Percentiles rank a stretch among this genome's conserved stretches.
phyloP scores from a whole-genome alignment of 2,888 invertebrate genomes.

The Rhopalosiphum nymphaeae region DNA sequence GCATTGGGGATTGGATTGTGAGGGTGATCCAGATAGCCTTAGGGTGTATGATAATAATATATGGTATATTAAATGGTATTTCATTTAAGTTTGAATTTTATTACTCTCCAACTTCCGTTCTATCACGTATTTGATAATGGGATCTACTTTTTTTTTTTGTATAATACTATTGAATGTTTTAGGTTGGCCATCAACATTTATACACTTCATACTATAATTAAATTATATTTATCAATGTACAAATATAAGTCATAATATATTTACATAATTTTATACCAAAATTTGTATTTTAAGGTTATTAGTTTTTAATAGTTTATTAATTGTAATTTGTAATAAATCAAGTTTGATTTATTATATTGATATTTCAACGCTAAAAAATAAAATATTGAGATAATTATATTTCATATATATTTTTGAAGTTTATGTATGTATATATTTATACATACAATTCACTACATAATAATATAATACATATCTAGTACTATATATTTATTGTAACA shows the following conservation, averaged over 20 bases:
- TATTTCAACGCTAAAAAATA: background rate
- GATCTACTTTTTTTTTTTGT: constrained; percentile 5
- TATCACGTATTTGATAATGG: constrained; percentile 35
- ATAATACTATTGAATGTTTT: constrained; percentile 22
- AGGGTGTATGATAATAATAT: constrained; percentile 48
- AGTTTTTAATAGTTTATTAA: background rate
- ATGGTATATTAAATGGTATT: constrained; percentile 56
- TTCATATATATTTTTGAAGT: background rate
- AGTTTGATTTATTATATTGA: background rate
- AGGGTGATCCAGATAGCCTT: constrained; percentile 51
- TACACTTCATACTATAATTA: background rate
- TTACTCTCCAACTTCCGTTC: constrained; percentile 38
- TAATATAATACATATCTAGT: background rate
- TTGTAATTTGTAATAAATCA: background rate
- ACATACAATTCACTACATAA: background rate
- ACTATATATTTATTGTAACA: background rate
- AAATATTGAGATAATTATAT: background rate
- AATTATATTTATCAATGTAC: background rate
- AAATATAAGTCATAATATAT: background rate
- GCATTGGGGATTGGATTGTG: constrained; percentile 16
- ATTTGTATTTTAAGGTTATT: background rate
- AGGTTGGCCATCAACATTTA: background rate
- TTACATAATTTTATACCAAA: background rate
- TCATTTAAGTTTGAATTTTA: constrained; percentile 63
- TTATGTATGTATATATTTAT: background rate